Evolutionary conservation across 2,888 invertebrate genomes (phyloP).

Genomic region (Serrognathus titanus): DNA sequence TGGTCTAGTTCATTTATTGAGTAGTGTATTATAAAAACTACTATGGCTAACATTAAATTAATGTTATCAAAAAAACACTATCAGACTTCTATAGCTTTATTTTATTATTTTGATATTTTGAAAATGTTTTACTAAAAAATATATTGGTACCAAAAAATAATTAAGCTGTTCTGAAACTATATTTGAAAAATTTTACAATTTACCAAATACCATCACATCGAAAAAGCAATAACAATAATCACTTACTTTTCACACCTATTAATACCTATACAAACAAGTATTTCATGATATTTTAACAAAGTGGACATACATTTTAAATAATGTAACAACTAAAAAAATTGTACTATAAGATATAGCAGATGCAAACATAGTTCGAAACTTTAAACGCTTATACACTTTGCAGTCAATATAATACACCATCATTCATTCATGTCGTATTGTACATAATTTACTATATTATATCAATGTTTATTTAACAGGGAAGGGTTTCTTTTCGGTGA

Average conservation of each 20-base stretch:
- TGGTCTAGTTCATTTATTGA: too few relatives aligned
- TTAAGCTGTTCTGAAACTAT: too few relatives aligned
- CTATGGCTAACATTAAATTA: too few relatives aligned
- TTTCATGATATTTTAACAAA: not conserved
- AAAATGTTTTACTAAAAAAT: too few relatives aligned
- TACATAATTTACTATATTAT: constrained; percentile 6
- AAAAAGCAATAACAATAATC: too few relatives aligned
- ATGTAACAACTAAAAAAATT: constrained; percentile 9
- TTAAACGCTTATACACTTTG: constrained; percentile 4
- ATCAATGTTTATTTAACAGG: constrained; percentile 14
- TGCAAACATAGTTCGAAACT: constrained; percentile 6
- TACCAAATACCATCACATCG: too few relatives aligned
- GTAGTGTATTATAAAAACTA: too few relatives aligned
- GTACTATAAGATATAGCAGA: constrained; percentile 11
- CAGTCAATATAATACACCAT: constrained; percentile 6
- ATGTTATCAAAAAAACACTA: too few relatives aligned
- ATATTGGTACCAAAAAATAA: too few relatives aligned
- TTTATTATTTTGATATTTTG: too few relatives aligned
- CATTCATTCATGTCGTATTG: constrained; percentile 5
- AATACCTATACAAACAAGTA: not conserved
- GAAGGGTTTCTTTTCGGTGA: constrained; percentile 66
- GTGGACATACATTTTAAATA: not conserved
- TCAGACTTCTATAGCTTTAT: too few relatives aligned
- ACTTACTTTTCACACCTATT: not conserved
- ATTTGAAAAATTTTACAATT: too few relatives aligned